phyloP scores from a whole-genome alignment of 2,797 vertebrate species.

The Orestias chungarensis region DNA sequence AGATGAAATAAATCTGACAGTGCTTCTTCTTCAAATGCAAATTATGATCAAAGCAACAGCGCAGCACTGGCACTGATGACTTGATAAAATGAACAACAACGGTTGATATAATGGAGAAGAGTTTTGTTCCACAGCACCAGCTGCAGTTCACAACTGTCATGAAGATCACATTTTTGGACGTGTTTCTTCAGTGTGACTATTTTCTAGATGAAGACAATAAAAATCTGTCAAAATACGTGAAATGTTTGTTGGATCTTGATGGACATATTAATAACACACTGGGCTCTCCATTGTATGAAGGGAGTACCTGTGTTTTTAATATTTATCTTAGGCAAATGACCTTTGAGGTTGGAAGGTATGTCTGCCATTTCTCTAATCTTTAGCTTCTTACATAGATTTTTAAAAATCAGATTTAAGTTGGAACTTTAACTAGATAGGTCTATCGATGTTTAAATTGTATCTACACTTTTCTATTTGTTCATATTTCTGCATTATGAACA shows the following conservation, averaged over 20 bases:
- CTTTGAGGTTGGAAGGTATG: neutral
- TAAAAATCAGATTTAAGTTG: neutral
- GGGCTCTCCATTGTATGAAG: neutral
- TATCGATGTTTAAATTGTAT: neutral
- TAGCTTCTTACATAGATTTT: neutral
- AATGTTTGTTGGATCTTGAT: neutral
- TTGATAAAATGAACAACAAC: conserved; percentile 10
- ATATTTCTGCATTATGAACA: conserved; percentile 32
- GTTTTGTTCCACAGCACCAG: conserved; percentile 40
- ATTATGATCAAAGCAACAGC: conserved; percentile 7
- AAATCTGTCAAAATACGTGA: neutral
- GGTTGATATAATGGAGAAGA: conserved; percentile 11
- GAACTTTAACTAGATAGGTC: neutral
- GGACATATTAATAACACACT: neutral
- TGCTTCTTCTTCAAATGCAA: conserved; percentile 42
- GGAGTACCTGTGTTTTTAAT: neutral
- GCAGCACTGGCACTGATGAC: neutral
- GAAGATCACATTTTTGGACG: neutral
- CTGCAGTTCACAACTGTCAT: neutral
- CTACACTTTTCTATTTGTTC: neutral
- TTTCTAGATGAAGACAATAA: neutral
- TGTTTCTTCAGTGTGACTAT: neutral
- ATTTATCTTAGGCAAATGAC: too few relatives aligned
- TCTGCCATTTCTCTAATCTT: neutral
- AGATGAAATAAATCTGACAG: conserved; percentile 7